Evolutionary conservation across 2,797 vertebrate species (phyloP), one percentile per base, ranked within the genome.

Genomic region (Liasis olivaceus): DNA sequence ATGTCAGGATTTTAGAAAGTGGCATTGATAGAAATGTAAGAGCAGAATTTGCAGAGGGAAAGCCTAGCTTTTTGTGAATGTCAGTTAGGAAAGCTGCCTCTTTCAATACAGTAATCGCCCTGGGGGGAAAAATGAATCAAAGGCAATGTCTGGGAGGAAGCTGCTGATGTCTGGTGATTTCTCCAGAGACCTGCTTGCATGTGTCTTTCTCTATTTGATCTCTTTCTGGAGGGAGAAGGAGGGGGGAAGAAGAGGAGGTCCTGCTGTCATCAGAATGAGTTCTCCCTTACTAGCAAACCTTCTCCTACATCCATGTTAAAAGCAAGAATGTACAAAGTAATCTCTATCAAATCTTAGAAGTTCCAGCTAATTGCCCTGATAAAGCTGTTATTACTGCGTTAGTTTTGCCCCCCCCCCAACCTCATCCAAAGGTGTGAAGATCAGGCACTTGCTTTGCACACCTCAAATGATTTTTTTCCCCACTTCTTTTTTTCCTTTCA

Each of bases 281-380:
- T 95, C 96, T 94, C 96, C 15, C 94, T 94, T 90, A 60, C 93
- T 42, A n/a, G 42, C 26, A 91, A 94, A 94, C 13, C 85, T 84
- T 56, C 95, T 96, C 95, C 95, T 95, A 97, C 95, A 95, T 95
- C 0, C 0, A 95, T 94, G 96, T 92, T 88, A 94, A 93, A 93
- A 89, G 58, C 0, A 60, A 64, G 60, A 94, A 89, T 62, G 94
- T 84, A 94, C 94, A 92, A 86, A 72, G 24, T 90, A 77, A 94
- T 56, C 0, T 22, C 64, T 51, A 88, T 93, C 94, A 93, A 95
- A 94, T 17, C 87, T 59, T 56, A 1, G 0, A 91, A 91, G 5
- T 92, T 28, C 93, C 89, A 90, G 85, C 2, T 42, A 22, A 91
- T 88, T 81, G 31, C 62, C 36, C 47, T 36, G 2, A 15, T 91